phyloP scores from a whole-genome alignment of 2,113 vertebrate genomes.

The Myxocyprinus asiaticus region DNA sequence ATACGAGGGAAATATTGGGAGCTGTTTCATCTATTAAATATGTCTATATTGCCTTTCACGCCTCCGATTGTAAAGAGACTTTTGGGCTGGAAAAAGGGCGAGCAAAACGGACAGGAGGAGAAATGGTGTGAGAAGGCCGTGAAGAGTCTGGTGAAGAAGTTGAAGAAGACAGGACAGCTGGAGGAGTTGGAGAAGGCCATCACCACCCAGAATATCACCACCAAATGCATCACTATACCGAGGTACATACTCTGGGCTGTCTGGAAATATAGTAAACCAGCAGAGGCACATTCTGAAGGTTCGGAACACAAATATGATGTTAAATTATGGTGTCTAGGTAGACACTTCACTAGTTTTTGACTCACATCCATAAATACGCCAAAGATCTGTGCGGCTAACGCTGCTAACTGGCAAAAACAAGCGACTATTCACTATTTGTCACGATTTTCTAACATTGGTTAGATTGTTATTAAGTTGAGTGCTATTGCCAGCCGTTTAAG shows the following conservation, averaged over 20 bases:
- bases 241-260: slow-evolving; percentile 71
- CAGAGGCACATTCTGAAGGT: not conserved
- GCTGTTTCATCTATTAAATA: slow-evolving; percentile 55
- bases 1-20: slow-evolving; percentile 4
- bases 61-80: slow-evolving; percentile 96
- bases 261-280: not conserved
- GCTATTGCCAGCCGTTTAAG: not conserved
- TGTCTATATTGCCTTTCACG: slow-evolving; percentile 97
- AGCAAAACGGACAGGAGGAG: slow-evolving; percentile 98
- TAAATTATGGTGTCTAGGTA: not conserved
- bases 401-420: slow-evolving; percentile 2
- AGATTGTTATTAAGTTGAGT: not conserved
- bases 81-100: slow-evolving; percentile 96
- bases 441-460: not conserved
- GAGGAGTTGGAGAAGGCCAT: slow-evolving; percentile 97
- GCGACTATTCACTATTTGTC: not conserved
- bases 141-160: slow-evolving; percentile 97
- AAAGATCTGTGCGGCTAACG: not conserved
- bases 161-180: slow-evolving; percentile 95
- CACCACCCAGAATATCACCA: slow-evolving; percentile 90
- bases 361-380: not conserved
- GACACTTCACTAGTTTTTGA: not conserved
- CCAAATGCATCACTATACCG: slow-evolving; percentile 97
- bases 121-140: slow-evolving; percentile 99
- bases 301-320: not conserved